Conservation (phyloP, 2,113 vertebrate species). For the Tor tambroides region DNA sequence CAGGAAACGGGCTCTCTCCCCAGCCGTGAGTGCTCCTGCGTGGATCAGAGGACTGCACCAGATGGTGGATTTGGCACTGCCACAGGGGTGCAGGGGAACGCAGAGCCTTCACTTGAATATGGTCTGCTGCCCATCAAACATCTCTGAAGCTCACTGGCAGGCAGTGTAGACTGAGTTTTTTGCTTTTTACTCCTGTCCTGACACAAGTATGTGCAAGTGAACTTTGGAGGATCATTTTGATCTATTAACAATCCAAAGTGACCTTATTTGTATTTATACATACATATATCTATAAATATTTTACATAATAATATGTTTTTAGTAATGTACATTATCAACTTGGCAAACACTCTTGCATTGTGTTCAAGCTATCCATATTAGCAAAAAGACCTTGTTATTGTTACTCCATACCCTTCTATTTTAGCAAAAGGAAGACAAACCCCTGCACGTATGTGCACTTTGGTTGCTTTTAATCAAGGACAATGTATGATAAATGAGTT, state of each 20-base stretch:
- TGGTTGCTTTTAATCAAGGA: no score
- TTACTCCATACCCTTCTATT: no score
- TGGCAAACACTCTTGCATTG: no score
- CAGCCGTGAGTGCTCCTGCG: constrained; percentile 25
- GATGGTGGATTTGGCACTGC: constrained; percentile 55
- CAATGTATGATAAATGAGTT: no score
- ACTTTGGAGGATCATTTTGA: neutral
- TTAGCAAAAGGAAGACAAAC: no score
- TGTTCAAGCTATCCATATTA: no score
- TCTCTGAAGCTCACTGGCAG: constrained; percentile 36
- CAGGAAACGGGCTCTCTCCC: constrained; percentile 38
- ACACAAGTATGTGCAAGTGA: neutral
- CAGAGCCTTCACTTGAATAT: constrained; percentile 39
- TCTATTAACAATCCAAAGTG: neutral
- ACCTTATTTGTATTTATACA: neutral
- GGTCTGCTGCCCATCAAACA: constrained; percentile 49
- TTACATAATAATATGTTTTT: no score
- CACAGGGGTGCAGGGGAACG: constrained; percentile 29
- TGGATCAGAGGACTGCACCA: constrained; percentile 58
- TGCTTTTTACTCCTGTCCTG: neutral
- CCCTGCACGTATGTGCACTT: no score
- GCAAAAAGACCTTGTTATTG: no score
- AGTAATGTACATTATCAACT: no score
- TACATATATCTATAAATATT: no score
- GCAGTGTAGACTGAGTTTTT: neutral